Base-by-base conservation (phyloP, 1,140 invertebrate genomes). In the Goniozus legneri region DNA sequence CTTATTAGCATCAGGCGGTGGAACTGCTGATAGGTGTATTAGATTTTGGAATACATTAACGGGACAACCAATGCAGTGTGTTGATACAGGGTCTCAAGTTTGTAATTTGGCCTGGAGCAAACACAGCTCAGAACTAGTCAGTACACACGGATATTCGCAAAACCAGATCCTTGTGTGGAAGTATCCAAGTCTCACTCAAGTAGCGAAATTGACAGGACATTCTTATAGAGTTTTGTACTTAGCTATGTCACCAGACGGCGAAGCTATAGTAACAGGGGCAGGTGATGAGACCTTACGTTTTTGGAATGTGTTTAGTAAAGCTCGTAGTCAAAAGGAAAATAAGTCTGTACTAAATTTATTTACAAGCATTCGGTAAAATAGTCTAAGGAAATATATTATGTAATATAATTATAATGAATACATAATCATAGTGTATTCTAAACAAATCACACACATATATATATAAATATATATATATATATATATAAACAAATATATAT, bases 161-260 rank as follows among this genome's bases (percentile, higher is more conserved):
- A 99, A 99, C 76, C 97, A 99, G 78, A 98, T 99, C 42, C 75
- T 98, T 8, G 94, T 99, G 0, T 99, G 97, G 97, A 98, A 99
- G 65, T 99, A 99, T 77, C 97, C 97, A 1, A 93, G 92, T 50
- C 77, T 99, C 36, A 93, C 91, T 3, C 90, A 95, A 78, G 95
- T 99, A 36, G 96, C 96, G 16, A 98, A 99, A 78, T 78, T 99
- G 37, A 98, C 95, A 1, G 97, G 97, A 2, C 97, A 99, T 73
- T 95, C 95, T 16, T 97, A 95, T 70, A 80, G 97, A 54, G 97
- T 99, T 3, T 79, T 99, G 1, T 99, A 99, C 73, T 73, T 99
- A 56, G 97, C 97, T 1, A 87, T 99, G 80, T 98, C 95, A 22
- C 97, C 97, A 0, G 96, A 99, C 76, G 97, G 97, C 14, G 96